These are phyloP conservation scores for Scomberomorus guttatus DNA, from an alignment of 2,797 vertebrate species.

Conservation along the genomic window DNA sequence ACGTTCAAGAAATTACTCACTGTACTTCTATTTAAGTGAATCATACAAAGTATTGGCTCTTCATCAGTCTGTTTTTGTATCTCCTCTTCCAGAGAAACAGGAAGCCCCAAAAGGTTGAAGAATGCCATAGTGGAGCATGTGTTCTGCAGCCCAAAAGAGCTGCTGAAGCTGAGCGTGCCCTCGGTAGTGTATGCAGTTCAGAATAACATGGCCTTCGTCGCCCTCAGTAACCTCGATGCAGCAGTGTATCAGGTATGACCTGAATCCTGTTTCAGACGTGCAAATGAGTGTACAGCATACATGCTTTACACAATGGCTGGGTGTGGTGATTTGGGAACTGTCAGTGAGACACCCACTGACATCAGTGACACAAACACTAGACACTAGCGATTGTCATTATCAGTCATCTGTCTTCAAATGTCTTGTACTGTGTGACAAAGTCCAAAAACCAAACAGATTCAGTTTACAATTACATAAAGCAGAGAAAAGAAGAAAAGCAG, in stretches of 20 bases:
- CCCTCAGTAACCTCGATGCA: constrained; percentile 96
- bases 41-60: background rate
- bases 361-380: too few species aligned
- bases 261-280: background rate
- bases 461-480: too few species aligned
- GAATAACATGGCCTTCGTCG: constrained; percentile 98
- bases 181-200: constrained; percentile 96
- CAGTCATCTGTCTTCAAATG: too few species aligned
- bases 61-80: background rate
- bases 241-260: constrained; percentile 94
- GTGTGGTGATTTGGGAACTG: background rate
- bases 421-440: too few species aligned
- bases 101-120: constrained; percentile 85
- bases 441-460: too few species aligned
- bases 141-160: constrained; percentile 89
- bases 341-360: too few species aligned
- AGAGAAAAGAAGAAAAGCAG: too few species aligned
- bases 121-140: constrained; percentile 89
- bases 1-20: background rate
- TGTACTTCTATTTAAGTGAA: background rate
- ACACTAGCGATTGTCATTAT: background rate
- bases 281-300: background rate
- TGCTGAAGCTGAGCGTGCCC: constrained; percentile 95
- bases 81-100: constrained; percentile 89
- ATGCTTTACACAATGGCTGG: background rate